Percentiles rank a stretch among this genome's conserved stretches.
Evolutionary conservation across 2,888 invertebrate genomes (phyloP).

Genomic region (Empis livida): DNA sequence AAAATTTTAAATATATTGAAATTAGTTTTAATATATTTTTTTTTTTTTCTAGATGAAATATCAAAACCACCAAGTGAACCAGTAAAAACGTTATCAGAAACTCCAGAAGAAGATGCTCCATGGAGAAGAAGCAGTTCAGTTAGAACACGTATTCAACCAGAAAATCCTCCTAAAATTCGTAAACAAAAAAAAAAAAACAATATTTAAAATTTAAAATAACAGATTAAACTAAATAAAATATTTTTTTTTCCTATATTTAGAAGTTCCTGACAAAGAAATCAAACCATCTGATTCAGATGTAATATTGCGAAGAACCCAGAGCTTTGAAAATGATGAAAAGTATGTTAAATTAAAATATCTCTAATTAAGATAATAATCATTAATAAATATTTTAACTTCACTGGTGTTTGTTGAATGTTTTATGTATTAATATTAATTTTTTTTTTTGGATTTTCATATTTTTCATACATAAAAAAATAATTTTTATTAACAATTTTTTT

Average conservation of each 20-base stretch:
- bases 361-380: no score
- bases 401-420: background rate
- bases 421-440: background rate
- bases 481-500: constrained; percentile 2
- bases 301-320: constrained; percentile 67
- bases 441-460: background rate
- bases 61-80: constrained; percentile 23
- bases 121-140: constrained; percentile 52
- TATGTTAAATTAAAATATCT: constrained; percentile 42
- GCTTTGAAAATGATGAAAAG: constrained; percentile 82
- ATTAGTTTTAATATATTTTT: background rate
- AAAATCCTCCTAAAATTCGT: constrained; percentile 41
- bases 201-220: background rate
- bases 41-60: constrained; percentile 21
- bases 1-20: background rate
- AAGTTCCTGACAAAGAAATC: constrained; percentile 43
- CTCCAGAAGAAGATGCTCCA: constrained; percentile 47
- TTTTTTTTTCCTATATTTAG: constrained; percentile 27
- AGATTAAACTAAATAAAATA: no score
- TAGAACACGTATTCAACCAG: constrained; percentile 39
- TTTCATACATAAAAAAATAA: background rate
- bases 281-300: constrained; percentile 44
- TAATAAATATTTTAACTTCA: background rate
- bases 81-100: constrained; percentile 28
- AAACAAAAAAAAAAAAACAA: constrained; percentile 24